Percentiles rank a stretch among this genome's conserved stretches.
Evolutionary conservation across 2,888 invertebrate species (phyloP).

Genomic region (Silvanus unidentatus): DNA sequence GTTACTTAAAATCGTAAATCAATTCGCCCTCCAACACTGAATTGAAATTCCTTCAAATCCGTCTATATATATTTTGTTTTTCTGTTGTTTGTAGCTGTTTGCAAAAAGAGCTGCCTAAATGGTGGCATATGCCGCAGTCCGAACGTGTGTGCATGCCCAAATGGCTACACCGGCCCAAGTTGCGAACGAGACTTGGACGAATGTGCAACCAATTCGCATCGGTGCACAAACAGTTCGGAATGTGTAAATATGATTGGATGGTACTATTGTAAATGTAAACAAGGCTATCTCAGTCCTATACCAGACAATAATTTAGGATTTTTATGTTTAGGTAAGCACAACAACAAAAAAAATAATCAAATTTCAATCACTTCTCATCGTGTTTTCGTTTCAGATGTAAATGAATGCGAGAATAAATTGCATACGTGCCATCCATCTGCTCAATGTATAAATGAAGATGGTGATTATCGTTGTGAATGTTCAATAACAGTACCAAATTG

Average conservation of each 20-base stretch:
- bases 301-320: constrained; percentile 53
- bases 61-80: neutral
- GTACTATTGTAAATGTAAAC: constrained; percentile 81
- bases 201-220: constrained; percentile 63
- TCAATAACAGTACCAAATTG: constrained; percentile 48
- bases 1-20: too few relatives aligned
- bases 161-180: constrained; percentile 73
- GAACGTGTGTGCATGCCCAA: constrained; percentile 70
- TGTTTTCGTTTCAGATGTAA: constrained; percentile 56
- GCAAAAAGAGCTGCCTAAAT: constrained; percentile 74
- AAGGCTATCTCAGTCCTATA: constrained; percentile 63
- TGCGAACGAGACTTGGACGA: constrained; percentile 87
- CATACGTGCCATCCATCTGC: constrained; percentile 78
- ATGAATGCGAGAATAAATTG: constrained; percentile 71
- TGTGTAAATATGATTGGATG: constrained; percentile 88
- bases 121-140: constrained; percentile 76
- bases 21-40: neutral
- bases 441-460: constrained; percentile 72
- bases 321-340: constrained; percentile 57
- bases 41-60: neutral
- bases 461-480: constrained; percentile 74
- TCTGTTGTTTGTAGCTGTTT: constrained; percentile 60
- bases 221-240: constrained; percentile 68
- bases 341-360: too few relatives aligned
- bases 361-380: too few relatives aligned